Evolutionary conservation across 1,140 invertebrate genomes (phyloP).

Genomic region (Bilobella aurantiaca): DNA sequence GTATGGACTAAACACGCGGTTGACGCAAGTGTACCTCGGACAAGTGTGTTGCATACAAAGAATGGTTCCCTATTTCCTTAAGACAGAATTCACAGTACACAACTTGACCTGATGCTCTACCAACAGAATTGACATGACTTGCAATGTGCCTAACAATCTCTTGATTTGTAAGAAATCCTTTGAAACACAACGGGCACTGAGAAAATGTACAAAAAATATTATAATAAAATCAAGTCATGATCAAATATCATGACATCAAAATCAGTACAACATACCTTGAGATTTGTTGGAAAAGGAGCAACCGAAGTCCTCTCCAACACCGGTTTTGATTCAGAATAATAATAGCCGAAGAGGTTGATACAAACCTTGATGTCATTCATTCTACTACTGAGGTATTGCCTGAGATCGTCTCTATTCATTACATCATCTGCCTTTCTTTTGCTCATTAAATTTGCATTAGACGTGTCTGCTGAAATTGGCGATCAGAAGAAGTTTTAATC

Average conservation of each 20-base stretch:
- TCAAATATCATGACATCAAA: too few relatives aligned
- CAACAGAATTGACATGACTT: slow-evolving; percentile 43
- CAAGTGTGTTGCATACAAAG: slow-evolving; percentile 31
- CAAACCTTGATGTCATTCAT: background rate
- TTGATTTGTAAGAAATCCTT: slow-evolving; percentile 49
- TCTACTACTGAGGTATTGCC: background rate
- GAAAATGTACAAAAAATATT: slow-evolving; percentile 25
- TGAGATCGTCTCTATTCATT: background rate
- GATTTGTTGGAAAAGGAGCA: background rate
- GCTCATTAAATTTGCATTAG: too few relatives aligned
- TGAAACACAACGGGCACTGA: slow-evolving; percentile 49
- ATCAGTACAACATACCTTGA: slow-evolving; percentile 5
- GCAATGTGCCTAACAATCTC: slow-evolving; percentile 59
- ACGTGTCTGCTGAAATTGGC: too few relatives aligned
- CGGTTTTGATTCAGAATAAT: background rate
- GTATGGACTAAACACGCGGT: too few relatives aligned
- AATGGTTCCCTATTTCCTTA: slow-evolving; percentile 32
- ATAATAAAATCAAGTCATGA: background rate
- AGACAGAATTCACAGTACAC: slow-evolving; percentile 36
- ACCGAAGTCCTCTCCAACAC: background rate
- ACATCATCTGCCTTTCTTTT: background rate
- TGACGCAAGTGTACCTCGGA: slow-evolving; percentile 35
- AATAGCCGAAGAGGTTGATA: slow-evolving; percentile 4
- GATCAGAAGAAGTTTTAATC: too few relatives aligned
- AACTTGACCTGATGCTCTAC: background rate